A percentile compares a stretch with the other conserved stretches of the same genome.
Conservation (phyloP, 2,797 vertebrate genomes). For the Scomberomorus guttatus region DNA sequence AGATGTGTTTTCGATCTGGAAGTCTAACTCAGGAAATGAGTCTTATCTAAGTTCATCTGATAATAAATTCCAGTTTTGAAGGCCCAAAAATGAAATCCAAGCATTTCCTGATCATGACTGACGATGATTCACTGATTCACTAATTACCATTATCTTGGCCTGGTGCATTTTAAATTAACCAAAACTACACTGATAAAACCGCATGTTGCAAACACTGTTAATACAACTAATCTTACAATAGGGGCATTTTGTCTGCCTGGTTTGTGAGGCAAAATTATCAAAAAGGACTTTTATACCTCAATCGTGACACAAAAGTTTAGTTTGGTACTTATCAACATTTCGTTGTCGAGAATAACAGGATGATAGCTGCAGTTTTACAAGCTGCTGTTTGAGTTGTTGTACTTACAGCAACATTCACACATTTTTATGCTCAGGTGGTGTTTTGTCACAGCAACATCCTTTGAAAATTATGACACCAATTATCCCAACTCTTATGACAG, state of each 20-base stretch:
- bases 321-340: slow-evolving; percentile 12
- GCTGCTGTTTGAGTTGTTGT: neutral
- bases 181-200: slow-evolving; percentile 37
- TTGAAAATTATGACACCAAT: slow-evolving; percentile 14
- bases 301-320: neutral
- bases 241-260: slow-evolving; percentile 14
- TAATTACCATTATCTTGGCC: slow-evolving; percentile 53
- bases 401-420: neutral
- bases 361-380: slow-evolving; percentile 11
- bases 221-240: slow-evolving; percentile 21
- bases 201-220: neutral
- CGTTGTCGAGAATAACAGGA: neutral
- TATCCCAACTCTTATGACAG: neutral
- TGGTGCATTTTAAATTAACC: slow-evolving; percentile 34
- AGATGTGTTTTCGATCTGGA: slow-evolving; percentile 62
- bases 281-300: neutral
- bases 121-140: slow-evolving; percentile 47
- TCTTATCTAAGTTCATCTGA: slow-evolving; percentile 47
- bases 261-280: slow-evolving; percentile 12
- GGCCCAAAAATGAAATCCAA: slow-evolving; percentile 54
- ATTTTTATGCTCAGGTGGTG: neutral
- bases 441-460: neutral
- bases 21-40: slow-evolving; percentile 57
- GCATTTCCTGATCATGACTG: slow-evolving; percentile 47
- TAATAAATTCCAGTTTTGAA: slow-evolving; percentile 53